Conservation (phyloP, 2,797 vertebrate species). For the Setipinna tenuifilis region DNA sequence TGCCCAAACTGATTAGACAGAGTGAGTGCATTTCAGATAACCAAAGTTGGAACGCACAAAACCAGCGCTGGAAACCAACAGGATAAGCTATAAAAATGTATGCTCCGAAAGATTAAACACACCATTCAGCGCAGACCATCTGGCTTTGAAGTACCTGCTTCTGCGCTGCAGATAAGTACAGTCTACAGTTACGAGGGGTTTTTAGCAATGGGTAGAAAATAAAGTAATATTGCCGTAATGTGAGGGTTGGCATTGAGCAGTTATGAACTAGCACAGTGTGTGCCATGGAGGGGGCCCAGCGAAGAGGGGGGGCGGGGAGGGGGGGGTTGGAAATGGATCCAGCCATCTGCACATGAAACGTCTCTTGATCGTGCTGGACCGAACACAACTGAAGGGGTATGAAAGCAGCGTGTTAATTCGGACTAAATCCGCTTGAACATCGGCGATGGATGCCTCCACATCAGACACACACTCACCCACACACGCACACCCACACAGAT, state of each 20-base stretch:
- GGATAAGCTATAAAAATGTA: constrained; percentile 54
- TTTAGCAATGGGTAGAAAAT: neutral
- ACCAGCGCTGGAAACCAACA: constrained; percentile 55
- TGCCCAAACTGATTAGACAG: constrained; percentile 74
- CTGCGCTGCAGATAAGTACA: constrained; percentile 30
- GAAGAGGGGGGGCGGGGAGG: too few relatives aligned
- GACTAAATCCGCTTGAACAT: constrained; percentile 75
- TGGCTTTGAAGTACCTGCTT: constrained; percentile 29
- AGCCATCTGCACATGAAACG: constrained; percentile 58
- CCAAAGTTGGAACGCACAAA: constrained; percentile 62
- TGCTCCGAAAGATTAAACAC: constrained; percentile 41
- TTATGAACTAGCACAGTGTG: neutral
- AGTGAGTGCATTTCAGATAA: constrained; percentile 61
- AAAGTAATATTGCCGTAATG: constrained; percentile 7
- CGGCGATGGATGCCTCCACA: constrained; percentile 61
- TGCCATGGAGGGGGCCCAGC: neutral
- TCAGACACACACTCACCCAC: constrained; percentile 53
- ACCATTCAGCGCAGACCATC: neutral
- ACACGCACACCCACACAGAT: too few relatives aligned
- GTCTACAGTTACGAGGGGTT: constrained; percentile 14
- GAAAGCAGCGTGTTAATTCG: constrained; percentile 72
- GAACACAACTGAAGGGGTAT: constrained; percentile 62
- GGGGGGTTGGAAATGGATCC: constrained; percentile 66
- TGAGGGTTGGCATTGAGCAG: neutral
- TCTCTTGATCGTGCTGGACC: constrained; percentile 49